Conservation (phyloP, 2,888 invertebrate species). For the Melanostoma scalare region DNA sequence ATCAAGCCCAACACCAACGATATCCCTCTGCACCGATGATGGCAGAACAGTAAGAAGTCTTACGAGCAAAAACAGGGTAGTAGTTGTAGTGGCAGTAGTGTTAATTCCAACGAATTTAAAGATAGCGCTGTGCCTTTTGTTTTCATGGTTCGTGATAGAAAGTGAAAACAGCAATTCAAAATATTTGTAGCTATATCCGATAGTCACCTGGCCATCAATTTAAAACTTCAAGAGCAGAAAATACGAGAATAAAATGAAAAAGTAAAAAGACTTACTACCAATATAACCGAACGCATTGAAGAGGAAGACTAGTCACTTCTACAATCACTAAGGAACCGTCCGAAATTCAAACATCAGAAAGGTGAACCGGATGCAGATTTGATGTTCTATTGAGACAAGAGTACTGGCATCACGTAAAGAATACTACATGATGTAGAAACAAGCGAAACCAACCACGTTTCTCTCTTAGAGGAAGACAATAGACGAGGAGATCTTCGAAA, state of each 20-base stretch:
- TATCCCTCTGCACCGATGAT: slow-evolving; percentile 95
- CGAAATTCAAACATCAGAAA: slow-evolving; percentile 96
- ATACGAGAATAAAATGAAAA: too few species aligned
- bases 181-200: too few species aligned
- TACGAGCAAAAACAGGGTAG: slow-evolving; percentile 89
- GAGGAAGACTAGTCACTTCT: slow-evolving; percentile 93
- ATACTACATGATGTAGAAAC: slow-evolving; percentile 53
- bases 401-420: slow-evolving; percentile 49
- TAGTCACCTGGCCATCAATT: too few species aligned
- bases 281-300: slow-evolving; percentile 96
- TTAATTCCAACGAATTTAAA: slow-evolving; percentile 84
- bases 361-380: slow-evolving; percentile 97
- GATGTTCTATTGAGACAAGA: slow-evolving; percentile 85
- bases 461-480: slow-evolving; percentile 44
- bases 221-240: too few species aligned
- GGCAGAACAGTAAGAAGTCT: slow-evolving; percentile 89
- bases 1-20: slow-evolving; percentile 93
- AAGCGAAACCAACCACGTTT: slow-evolving; percentile 51
- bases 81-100: slow-evolving; percentile 3
- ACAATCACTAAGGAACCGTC: slow-evolving; percentile 84
- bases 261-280: too few species aligned
- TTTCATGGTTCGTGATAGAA: slow-evolving; percentile 90
- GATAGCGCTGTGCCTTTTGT: slow-evolving; percentile 92
- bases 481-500: slow-evolving; percentile 53
- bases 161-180: slow-evolving; percentile 96